These are phyloP conservation scores for Hippasteria phrygiana DNA, from an alignment of 53 echinoderm and acorn worm species.

Conservation along the genomic window DNA sequence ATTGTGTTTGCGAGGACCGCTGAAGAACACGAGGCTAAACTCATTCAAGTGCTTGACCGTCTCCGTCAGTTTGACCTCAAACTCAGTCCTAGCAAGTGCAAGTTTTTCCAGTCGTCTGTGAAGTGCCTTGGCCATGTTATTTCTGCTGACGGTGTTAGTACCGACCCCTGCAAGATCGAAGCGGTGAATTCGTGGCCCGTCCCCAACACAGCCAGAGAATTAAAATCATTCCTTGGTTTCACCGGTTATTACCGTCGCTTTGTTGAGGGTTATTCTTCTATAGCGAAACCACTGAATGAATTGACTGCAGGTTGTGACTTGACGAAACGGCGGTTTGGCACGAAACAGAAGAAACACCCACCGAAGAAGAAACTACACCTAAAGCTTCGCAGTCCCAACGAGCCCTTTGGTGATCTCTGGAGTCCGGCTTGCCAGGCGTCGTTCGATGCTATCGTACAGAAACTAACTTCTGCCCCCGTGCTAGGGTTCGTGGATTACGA, in stretches of 20 bases:
- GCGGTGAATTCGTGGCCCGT: constrained; percentile 71
- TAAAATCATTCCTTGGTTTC: constrained; percentile 76
- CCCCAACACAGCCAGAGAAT: constrained; percentile 62
- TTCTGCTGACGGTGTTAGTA: constrained; percentile 68
- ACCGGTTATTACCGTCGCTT: constrained; percentile 80
- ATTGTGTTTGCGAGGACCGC: constrained; percentile 9
- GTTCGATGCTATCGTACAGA: constrained; percentile 57
- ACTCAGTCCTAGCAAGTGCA: constrained; percentile 65
- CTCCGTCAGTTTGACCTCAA: constrained; percentile 68
- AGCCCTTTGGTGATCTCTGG: constrained; percentile 65
- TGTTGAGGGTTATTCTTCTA: constrained; percentile 65
- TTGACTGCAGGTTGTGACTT: neutral
- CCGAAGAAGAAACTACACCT: no score
- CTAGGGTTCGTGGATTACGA: constrained; percentile 70
- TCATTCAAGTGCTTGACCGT: constrained; percentile 47
- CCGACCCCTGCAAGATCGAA: constrained; percentile 73
- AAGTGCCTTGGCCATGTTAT: constrained; percentile 76
- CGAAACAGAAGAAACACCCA: neutral
- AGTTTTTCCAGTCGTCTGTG: constrained; percentile 59
- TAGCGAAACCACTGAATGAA: constrained; percentile 71
- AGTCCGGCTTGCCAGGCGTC: constrained; percentile 54
- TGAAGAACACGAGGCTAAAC: constrained; percentile 58
- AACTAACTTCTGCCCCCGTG: constrained; percentile 57
- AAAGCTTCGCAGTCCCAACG: neutral
- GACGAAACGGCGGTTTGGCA: no score